Conservation (phyloP, 2,888 invertebrate species). For the Carcina quercana region DNA sequence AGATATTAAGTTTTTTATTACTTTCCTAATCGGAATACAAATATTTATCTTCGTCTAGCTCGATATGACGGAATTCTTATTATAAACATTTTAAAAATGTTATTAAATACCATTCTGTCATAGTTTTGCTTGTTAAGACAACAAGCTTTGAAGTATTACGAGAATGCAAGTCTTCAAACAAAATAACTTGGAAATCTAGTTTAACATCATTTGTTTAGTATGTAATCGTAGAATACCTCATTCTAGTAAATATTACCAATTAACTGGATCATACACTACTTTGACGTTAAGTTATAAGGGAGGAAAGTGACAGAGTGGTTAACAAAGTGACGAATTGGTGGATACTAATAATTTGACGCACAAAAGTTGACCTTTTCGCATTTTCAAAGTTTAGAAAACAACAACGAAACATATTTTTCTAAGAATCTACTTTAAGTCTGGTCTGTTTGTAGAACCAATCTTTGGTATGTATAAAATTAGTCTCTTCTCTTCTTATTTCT, state of each 20-base stretch:
- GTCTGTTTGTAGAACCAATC: background rate
- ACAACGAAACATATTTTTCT: background rate
- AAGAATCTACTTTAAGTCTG: background rate
- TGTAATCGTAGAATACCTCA: conserved; percentile 1
- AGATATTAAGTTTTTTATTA: conserved; percentile 3
- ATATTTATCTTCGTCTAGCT: background rate
- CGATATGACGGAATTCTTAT: conserved; percentile 2
- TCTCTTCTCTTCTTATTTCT: background rate
- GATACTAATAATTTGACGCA: background rate
- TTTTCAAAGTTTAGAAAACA: background rate
- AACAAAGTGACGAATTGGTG: background rate
- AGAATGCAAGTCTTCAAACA: background rate
- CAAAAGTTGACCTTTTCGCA: background rate
- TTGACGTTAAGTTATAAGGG: background rate
- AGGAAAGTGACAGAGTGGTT: background rate
- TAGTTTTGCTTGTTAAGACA: conserved; percentile 5
- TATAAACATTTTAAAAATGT: conserved; percentile 1
- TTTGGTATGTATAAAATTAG: background rate
- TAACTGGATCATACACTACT: background rate
- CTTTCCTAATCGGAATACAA: background rate
- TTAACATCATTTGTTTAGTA: background rate
- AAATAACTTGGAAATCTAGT: background rate
- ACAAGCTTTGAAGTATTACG: conserved; percentile 5
- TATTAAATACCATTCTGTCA: conserved; percentile 7
- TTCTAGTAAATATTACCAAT: conserved; percentile 5